These are phyloP conservation scores for Periophthalmus modestus DNA, from an alignment of 2,113 vertebrate species.

Conservation along the genomic window DNA sequence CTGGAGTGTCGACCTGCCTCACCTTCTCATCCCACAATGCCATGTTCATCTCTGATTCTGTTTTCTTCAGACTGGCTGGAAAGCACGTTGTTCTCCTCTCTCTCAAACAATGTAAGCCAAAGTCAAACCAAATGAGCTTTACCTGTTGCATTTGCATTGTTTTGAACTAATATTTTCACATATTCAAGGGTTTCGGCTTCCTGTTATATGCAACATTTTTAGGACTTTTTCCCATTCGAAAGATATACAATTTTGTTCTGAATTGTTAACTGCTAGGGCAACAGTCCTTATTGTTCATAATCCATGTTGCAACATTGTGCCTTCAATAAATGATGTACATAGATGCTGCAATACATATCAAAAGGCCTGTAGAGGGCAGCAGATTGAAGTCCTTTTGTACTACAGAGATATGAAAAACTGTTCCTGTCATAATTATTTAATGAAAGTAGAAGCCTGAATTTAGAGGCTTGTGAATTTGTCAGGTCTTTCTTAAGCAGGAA, in stretches of 20 bases:
- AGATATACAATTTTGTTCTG: no score
- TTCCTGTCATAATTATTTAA: no score
- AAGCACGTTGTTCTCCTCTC: constrained; percentile 63
- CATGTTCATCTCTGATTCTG: constrained; percentile 51
- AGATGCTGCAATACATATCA: no score
- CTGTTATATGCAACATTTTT: no score
- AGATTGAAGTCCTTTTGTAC: background rate
- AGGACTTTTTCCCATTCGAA: no score
- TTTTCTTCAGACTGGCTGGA: constrained; percentile 73
- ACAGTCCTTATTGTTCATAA: no score
- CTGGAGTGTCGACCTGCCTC: constrained; percentile 75
- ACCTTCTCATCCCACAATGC: constrained; percentile 66
- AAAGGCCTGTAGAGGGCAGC: background rate
- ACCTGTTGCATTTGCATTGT: background rate
- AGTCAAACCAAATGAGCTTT: background rate
- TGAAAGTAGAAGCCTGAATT: no score
- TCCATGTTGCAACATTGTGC: no score
- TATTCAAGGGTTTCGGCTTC: background rate
- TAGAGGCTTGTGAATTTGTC: no score
- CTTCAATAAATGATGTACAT: no score
- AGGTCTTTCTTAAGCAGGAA: background rate
- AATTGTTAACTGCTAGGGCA: no score
- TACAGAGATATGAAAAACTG: background rate
- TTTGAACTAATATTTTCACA: background rate
- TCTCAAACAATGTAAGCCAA: constrained; percentile 72